Conservation (phyloP, 2,113 vertebrate species). For the Rhombomys opimus region DNA sequence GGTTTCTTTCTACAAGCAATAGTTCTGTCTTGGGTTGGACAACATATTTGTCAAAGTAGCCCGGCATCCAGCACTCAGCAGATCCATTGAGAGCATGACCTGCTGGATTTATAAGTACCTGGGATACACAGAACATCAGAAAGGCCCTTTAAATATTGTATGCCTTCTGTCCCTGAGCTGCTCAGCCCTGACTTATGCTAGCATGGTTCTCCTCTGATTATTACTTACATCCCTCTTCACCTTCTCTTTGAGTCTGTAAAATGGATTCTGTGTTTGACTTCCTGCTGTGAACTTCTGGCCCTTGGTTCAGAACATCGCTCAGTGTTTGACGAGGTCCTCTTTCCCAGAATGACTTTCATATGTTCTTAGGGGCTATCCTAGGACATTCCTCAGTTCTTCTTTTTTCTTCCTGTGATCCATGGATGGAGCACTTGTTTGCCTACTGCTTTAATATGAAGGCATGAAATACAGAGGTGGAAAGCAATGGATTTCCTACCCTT, state of each 20-base stretch:
- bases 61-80: neutral
- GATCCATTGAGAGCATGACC: neutral
- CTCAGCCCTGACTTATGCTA: constrained; percentile 22
- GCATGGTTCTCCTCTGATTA: neutral
- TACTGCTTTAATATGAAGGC: neutral
- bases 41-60: constrained; percentile 5
- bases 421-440: neutral
- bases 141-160: constrained; percentile 58
- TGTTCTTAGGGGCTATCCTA: neutral
- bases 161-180: neutral
- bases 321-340: neutral
- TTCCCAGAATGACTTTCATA: neutral
- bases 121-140: constrained; percentile 33
- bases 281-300: neutral
- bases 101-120: constrained; percentile 50
- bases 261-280: neutral
- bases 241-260: constrained; percentile 13
- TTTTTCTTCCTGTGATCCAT: neutral
- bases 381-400: neutral
- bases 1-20: neutral
- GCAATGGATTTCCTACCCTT: neutral
- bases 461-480: neutral
- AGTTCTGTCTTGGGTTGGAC: neutral
- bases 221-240: rapidly evolving
- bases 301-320: neutral